phyloP scores from a whole-genome alignment of 1,140 invertebrate species.

The Cyrtorhinus lividipennis region DNA sequence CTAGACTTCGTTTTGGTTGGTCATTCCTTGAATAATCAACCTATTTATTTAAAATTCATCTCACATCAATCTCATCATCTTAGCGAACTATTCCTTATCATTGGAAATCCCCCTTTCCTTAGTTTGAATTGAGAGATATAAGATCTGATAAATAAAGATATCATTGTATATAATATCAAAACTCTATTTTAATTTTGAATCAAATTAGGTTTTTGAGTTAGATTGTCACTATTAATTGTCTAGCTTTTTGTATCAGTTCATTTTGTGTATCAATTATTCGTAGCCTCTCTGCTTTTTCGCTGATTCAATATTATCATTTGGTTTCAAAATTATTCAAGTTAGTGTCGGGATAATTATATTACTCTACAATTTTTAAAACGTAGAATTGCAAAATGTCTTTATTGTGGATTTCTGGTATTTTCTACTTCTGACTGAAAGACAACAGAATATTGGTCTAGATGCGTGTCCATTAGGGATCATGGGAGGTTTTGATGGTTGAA shows the following conservation, averaged over 20 bases:
- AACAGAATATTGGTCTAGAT: no score
- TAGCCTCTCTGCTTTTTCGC: not conserved
- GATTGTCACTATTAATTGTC: not conserved
- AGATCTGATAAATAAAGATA: conserved; percentile 20
- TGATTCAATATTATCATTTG: not conserved
- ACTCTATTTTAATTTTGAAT: not conserved
- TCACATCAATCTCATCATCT: not conserved
- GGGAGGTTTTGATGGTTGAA: no score
- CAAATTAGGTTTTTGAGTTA: not conserved
- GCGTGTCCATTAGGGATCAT: no score
- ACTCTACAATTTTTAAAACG: not conserved
- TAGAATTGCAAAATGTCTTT: no score
- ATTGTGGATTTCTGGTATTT: no score
- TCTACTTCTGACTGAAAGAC: no score
- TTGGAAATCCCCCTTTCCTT: not conserved
- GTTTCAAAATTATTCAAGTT: not conserved
- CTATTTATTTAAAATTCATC: not conserved
- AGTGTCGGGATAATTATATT: not conserved
- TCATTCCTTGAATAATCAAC: not conserved
- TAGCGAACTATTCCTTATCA: not conserved
- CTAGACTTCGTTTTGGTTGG: not conserved
- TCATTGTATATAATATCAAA: conserved; percentile 8
- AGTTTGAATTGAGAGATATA: conserved; percentile 21
- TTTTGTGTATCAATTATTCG: not conserved
- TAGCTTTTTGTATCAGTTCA: not conserved